Conservation (phyloP, 2,888 invertebrate species). For the Ditula angustiorana region DNA sequence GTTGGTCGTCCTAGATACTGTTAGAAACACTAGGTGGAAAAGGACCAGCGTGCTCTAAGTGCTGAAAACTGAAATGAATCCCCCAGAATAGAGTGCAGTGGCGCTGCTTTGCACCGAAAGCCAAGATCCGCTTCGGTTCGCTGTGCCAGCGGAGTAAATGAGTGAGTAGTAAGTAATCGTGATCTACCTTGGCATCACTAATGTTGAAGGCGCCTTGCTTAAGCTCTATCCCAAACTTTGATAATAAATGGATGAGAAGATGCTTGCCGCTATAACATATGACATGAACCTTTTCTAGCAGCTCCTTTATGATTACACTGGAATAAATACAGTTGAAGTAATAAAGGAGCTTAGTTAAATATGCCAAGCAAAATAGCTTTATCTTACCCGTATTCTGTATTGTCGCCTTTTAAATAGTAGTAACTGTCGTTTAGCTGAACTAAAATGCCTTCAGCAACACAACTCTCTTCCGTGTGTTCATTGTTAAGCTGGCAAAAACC, state of each 20-base stretch:
- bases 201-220: conserved; percentile 47
- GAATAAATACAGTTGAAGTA: conserved; percentile 43
- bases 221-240: conserved; percentile 53
- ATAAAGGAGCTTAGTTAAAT: too few species aligned
- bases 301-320: conserved; percentile 50
- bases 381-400: conserved; percentile 50
- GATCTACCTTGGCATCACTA: conserved; percentile 63
- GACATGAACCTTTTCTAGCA: conserved; percentile 57
- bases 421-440: conserved; percentile 55
- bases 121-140: too few species aligned
- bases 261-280: conserved; percentile 73
- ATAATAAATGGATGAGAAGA: conserved; percentile 63
- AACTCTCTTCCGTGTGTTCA: conserved; percentile 61
- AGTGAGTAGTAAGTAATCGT: too few species aligned
- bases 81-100: too few species aligned
- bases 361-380: neutral
- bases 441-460: conserved; percentile 65
- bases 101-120: too few species aligned
- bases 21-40: too few species aligned
- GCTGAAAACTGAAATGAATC: too few species aligned
- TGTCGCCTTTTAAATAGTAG: conserved; percentile 55
- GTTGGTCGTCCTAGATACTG: too few species aligned
- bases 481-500: conserved; percentile 71
- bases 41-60: too few species aligned
- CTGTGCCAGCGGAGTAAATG: too few species aligned